Evolutionary conservation across 2,888 invertebrate genomes (phyloP).

Genomic region (Acanthococcus lagerstroemiae): DNA sequence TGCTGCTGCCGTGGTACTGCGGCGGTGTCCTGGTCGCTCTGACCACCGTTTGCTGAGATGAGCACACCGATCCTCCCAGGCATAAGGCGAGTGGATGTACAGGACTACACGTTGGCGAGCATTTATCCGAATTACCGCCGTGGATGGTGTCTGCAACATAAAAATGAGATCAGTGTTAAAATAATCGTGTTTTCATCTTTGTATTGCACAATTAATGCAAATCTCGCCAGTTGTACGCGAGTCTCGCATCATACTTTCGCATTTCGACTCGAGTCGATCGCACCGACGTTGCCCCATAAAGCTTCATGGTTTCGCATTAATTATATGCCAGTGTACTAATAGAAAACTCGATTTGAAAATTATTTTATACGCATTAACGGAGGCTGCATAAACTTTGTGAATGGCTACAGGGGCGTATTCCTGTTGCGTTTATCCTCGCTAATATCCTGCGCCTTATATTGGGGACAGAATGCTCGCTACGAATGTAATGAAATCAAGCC

Average conservation of each 20-base stretch:
- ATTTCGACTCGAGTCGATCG: too few species aligned
- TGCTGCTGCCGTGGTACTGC: constrained; percentile 39
- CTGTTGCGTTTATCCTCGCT: too few species aligned
- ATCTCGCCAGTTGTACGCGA: too few species aligned
- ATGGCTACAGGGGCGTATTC: too few species aligned
- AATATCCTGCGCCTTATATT: too few species aligned
- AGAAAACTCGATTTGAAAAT: constrained; percentile 1
- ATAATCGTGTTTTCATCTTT: not conserved
- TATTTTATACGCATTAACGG: not conserved
- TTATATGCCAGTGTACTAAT: constrained; percentile 29
- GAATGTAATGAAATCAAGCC: too few species aligned
- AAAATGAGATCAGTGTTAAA: not conserved
- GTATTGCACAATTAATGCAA: not conserved
- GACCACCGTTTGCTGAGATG: constrained; percentile 47
- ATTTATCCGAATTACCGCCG: constrained; percentile 34
- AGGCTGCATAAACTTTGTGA: too few species aligned
- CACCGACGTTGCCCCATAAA: too few species aligned
- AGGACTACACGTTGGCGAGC: constrained; percentile 37
- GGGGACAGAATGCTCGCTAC: too few species aligned
- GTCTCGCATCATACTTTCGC: too few species aligned
- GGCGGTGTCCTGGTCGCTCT: constrained; percentile 52
- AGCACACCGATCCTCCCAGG: constrained; percentile 40
- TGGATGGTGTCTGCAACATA: constrained; percentile 27
- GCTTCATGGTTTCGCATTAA: constrained; percentile 17
- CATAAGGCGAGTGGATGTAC: constrained; percentile 51